Conservation (phyloP, 2,888 invertebrate genomes). For the Tetanocera ferruginea region DNA sequence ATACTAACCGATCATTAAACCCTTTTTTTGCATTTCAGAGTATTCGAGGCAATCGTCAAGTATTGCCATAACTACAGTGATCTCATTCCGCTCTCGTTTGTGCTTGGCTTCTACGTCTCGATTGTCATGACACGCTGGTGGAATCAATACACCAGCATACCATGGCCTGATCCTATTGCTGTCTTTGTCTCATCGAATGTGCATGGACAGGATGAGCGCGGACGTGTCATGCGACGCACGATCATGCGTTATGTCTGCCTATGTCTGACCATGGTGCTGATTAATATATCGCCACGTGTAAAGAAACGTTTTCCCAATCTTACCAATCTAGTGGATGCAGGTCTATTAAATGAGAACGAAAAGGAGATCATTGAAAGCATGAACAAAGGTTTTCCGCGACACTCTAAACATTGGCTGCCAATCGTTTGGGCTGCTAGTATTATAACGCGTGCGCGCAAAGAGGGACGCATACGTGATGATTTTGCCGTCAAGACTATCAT, state of each 20-base stretch:
- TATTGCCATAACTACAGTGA: constrained; percentile 90
- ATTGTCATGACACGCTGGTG: constrained; percentile 95
- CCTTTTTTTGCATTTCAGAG: constrained; percentile 70
- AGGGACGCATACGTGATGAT: constrained; percentile 90
- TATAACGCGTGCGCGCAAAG: constrained; percentile 89
- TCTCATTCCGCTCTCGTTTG: constrained; percentile 92
- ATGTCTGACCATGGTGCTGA: constrained; percentile 88
- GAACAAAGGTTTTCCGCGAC: constrained; percentile 85
- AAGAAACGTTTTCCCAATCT: constrained; percentile 90
- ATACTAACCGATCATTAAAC: not conserved
- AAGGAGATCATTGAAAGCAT: constrained; percentile 82
- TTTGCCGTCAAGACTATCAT: constrained; percentile 93
- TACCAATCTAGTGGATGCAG: constrained; percentile 87
- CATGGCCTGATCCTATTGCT: constrained; percentile 89
- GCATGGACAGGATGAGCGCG: constrained; percentile 88
- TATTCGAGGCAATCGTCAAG: constrained; percentile 84
- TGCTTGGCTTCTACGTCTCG: constrained; percentile 93
- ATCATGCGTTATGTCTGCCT: constrained; percentile 88
- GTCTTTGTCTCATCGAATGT: constrained; percentile 88
- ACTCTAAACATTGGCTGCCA: constrained; percentile 91
- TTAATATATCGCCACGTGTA: constrained; percentile 88
- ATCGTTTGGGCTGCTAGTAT: constrained; percentile 94
- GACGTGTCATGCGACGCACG: constrained; percentile 85
- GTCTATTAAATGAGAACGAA: constrained; percentile 86
- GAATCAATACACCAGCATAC: constrained; percentile 86